These are phyloP conservation scores for Drosophila neutralis DNA, from an alignment of 2,888 invertebrate genomes.

Conservation along the genomic window DNA sequence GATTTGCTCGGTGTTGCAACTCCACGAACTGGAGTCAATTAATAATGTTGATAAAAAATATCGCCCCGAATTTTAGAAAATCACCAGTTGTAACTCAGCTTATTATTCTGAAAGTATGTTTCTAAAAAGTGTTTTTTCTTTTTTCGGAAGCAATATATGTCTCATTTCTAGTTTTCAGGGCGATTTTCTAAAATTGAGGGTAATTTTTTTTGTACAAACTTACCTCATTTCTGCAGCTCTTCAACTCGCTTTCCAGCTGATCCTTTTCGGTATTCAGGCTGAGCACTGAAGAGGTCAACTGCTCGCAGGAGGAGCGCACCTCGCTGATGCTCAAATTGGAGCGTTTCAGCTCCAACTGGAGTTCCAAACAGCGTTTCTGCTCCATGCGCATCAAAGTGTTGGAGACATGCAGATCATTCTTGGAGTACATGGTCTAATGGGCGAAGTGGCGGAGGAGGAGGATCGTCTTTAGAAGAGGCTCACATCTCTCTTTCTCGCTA, in stretches of 20 bases:
- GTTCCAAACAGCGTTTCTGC: slow-evolving; percentile 78
- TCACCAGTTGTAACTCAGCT: no score
- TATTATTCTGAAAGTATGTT: no score
- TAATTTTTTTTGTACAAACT: not conserved
- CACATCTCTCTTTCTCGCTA: not conserved
- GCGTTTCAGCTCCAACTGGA: slow-evolving; percentile 69
- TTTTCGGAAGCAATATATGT: not conserved
- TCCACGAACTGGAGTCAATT: slow-evolving; percentile 40
- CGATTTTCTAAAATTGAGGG: not conserved
- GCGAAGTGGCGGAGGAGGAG: no score
- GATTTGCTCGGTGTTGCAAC: slow-evolving; percentile 47
- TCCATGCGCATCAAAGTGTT: slow-evolving; percentile 79
- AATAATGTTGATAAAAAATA: slow-evolving; percentile 1
- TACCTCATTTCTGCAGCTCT: slow-evolving; percentile 34
- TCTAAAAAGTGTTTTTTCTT: not conserved
- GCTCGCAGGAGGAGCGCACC: slow-evolving; percentile 65
- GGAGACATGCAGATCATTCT: slow-evolving; percentile 77
- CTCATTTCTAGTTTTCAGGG: not conserved
- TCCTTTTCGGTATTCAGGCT: slow-evolving; percentile 66
- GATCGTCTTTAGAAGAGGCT: not conserved
- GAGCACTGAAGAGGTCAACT: slow-evolving; percentile 59
- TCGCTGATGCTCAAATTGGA: slow-evolving; percentile 59
- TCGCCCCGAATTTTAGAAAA: slow-evolving; percentile 1
- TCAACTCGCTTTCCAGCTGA: slow-evolving; percentile 60
- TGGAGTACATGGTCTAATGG: slow-evolving; percentile 65